Evolutionary conservation across 2,113 vertebrate species (phyloP).

Genomic region (Prolemur simus): DNA sequence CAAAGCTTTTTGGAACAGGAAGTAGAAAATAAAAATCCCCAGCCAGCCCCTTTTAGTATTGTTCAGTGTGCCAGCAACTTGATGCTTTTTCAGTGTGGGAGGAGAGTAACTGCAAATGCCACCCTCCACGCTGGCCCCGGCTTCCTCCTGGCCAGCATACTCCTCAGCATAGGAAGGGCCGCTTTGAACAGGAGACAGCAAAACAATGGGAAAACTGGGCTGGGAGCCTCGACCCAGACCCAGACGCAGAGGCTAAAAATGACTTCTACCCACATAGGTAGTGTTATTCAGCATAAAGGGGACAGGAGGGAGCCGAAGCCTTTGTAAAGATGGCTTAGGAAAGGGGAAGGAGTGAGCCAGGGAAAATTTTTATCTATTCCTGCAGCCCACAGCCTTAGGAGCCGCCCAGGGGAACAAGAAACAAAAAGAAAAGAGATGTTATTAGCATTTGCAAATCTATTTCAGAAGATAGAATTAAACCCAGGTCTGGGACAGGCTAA

Average conservation of each 20-base stretch:
- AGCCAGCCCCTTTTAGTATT: constrained; percentile 63
- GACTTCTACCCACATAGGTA: constrained; percentile 32
- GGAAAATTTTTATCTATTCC: constrained; percentile 61
- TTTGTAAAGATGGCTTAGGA: constrained; percentile 47
- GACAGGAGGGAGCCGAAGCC: constrained; percentile 18
- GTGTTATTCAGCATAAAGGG: constrained; percentile 46
- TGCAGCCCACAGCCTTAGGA: constrained; percentile 54
- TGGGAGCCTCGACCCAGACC: background rate
- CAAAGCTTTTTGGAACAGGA: constrained; percentile 68
- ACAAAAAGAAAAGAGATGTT: background rate
- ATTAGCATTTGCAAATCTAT: constrained; percentile 50
- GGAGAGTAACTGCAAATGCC: constrained; percentile 71
- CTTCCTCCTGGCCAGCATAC: constrained; percentile 61
- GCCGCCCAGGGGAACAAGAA: background rate
- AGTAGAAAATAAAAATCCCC: constrained; percentile 77
- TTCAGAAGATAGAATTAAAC: background rate
- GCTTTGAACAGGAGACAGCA: constrained; percentile 45
- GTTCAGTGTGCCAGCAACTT: constrained; percentile 70
- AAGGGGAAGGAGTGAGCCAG: background rate
- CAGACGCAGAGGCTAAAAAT: constrained; percentile 62
- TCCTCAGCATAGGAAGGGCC: background rate
- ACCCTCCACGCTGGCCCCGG: constrained; percentile 57
- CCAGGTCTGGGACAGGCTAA: background rate
- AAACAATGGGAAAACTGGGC: constrained; percentile 62
- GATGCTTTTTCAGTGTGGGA: constrained; percentile 78